Conservation (phyloP, 2,113 vertebrate genomes). For the Emydocephalus ijimae region DNA sequence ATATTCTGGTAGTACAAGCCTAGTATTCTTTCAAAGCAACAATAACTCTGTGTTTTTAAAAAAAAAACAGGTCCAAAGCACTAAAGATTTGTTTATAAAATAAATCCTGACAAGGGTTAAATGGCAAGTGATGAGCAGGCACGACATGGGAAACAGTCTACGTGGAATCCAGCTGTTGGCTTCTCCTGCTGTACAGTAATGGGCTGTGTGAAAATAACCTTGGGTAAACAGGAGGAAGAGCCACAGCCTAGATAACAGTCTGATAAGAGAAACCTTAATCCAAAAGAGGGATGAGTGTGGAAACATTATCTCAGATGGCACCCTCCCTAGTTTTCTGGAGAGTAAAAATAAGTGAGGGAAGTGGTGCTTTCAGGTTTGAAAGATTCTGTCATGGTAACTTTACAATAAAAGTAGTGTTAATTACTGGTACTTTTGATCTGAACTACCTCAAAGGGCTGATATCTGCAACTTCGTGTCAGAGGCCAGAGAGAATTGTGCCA, state of each 20-base stretch:
- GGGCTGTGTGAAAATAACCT: neutral
- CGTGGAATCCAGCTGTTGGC: neutral
- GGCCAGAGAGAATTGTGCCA: neutral
- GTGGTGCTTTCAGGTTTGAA: neutral
- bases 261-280: neutral
- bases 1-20: neutral
- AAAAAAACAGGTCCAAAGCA: neutral
- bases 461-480: neutral
- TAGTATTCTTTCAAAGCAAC: neutral
- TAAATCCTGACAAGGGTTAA: neutral
- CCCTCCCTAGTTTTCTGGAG: neutral
- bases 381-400: neutral
- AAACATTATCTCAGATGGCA: neutral
- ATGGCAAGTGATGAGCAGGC: neutral
- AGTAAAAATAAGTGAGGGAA: neutral
- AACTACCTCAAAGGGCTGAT: neutral
- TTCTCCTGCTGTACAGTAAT: neutral
- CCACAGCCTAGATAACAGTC: neutral
- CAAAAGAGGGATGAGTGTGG: neutral
- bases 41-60: neutral
- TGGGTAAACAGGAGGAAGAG: neutral
- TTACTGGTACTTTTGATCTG: neutral
- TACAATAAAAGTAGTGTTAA: neutral
- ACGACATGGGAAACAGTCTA: neutral
- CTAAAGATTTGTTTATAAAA: neutral